A percentile compares a stretch with the other conserved stretches of the same genome.
Evolutionary conservation across 2,888 invertebrate genomes (phyloP).

Genomic region (Pedicia rivosa): DNA sequence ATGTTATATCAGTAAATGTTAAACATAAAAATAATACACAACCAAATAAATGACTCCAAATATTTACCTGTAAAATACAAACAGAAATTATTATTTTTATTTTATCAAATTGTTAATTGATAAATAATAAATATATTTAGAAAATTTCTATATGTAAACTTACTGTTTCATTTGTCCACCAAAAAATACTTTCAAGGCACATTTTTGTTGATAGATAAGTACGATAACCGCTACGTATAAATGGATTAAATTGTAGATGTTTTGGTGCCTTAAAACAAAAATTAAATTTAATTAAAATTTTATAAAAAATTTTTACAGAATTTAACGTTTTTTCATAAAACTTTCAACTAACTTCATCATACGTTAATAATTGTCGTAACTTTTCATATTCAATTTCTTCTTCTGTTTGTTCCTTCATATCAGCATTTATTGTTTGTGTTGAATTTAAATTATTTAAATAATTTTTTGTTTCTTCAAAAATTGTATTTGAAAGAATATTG

Average conservation of each 20-base stretch:
- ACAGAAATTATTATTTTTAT: background rate
- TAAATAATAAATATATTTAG: too few species aligned
- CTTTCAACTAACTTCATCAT: slow-evolving; percentile 28
- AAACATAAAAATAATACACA: slow-evolving; percentile 69
- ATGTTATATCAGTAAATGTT: slow-evolving; percentile 66
- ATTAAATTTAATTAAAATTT: background rate
- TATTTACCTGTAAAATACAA: slow-evolving; percentile 47
- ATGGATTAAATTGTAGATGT: slow-evolving; percentile 76
- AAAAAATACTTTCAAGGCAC: slow-evolving; percentile 82
- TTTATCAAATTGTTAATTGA: background rate
- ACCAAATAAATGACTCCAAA: slow-evolving; percentile 90
- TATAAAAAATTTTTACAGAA: background rate
- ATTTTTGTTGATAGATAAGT: slow-evolving; percentile 64
- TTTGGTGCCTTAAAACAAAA: slow-evolving; percentile 48
- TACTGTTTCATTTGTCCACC: slow-evolving; percentile 90
- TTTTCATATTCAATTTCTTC: slow-evolving; percentile 13
- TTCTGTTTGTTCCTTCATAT: too few species aligned
- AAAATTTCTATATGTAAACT: too few species aligned
- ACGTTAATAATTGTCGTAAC: slow-evolving; percentile 26
- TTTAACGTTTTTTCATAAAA: too few species aligned
- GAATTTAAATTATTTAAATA: too few species aligned
- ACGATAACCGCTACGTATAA: slow-evolving; percentile 70
- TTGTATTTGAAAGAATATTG: too few species aligned
- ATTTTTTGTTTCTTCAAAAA: too few species aligned
- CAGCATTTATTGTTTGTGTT: too few species aligned